Evolutionary conservation across 23 tunicate species (phyloP).

Genomic region (Ciona savignyi): DNA sequence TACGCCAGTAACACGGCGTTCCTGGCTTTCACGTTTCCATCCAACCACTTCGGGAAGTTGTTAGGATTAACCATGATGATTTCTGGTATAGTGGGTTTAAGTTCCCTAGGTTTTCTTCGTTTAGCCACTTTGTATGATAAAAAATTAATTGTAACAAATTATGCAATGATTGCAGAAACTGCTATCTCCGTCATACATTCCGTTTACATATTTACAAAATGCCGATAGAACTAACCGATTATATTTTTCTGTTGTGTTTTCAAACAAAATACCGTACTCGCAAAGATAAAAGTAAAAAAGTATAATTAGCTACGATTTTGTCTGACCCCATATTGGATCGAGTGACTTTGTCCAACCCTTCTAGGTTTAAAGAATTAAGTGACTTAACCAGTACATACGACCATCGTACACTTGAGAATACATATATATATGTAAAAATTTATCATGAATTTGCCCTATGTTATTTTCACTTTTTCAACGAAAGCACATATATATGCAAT

Average conservation of each 20-base stretch:
- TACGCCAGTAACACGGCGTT: neutral
- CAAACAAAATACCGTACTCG: no score
- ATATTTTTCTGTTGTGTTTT: neutral
- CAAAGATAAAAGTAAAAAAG: no score
- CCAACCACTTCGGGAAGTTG: neutral
- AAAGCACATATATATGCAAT: no score
- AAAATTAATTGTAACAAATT: neutral
- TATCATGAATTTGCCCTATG: no score
- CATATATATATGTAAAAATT: no score
- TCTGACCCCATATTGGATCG: no score
- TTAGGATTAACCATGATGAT: neutral
- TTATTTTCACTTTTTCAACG: no score
- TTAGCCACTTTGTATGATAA: neutral
- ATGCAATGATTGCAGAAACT: neutral
- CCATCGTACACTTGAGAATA: no score
- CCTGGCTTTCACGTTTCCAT: neutral
- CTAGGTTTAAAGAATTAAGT: no score
- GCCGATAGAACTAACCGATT: neutral
- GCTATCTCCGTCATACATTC: neutral
- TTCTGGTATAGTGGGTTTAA: neutral
- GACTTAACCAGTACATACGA: no score
- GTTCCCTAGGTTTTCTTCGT: neutral
- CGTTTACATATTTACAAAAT: neutral
- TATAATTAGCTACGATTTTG: no score
- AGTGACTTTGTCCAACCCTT: no score